phyloP scores from a whole-genome alignment of 2,113 vertebrate genomes.

The Eira barbara region DNA sequence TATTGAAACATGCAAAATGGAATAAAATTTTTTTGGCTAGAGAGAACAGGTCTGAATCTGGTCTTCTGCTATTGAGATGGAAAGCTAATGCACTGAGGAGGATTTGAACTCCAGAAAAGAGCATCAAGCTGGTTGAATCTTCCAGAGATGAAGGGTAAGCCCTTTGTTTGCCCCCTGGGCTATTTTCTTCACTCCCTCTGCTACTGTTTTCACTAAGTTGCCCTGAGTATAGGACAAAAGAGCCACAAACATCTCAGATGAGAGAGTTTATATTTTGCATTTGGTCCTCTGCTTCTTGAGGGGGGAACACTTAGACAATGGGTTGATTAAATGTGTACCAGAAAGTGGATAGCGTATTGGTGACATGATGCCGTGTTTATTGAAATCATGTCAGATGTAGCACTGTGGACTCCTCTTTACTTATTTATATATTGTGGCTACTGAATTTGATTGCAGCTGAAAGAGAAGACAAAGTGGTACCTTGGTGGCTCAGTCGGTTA shows the following conservation, averaged over 20 bases:
- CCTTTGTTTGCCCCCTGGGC: neutral
- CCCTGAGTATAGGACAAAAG: neutral
- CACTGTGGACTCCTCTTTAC: neutral
- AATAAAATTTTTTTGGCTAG: constrained; percentile 50
- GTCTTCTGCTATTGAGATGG: neutral
- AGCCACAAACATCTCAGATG: neutral
- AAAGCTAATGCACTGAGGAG: neutral
- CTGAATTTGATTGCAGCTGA: constrained; percentile 15
- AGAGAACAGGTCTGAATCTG: constrained; percentile 27
- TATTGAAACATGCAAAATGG: neutral
- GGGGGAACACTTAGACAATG: neutral
- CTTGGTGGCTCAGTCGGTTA: neutral
- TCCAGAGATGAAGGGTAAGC: neutral
- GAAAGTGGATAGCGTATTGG: neutral
- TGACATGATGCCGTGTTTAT: neutral
- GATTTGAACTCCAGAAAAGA: neutral
- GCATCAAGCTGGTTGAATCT: neutral
- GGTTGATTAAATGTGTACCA: neutral
- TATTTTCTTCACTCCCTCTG: neutral
- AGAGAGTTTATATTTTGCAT: neutral
- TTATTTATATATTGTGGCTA: neutral
- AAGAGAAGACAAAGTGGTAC: neutral
- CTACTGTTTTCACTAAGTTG: neutral
- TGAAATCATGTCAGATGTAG: neutral
- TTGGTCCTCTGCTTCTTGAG: neutral